Evolutionary conservation across 2,888 invertebrate species (phyloP).

Genomic region (Axea sp.): DNA sequence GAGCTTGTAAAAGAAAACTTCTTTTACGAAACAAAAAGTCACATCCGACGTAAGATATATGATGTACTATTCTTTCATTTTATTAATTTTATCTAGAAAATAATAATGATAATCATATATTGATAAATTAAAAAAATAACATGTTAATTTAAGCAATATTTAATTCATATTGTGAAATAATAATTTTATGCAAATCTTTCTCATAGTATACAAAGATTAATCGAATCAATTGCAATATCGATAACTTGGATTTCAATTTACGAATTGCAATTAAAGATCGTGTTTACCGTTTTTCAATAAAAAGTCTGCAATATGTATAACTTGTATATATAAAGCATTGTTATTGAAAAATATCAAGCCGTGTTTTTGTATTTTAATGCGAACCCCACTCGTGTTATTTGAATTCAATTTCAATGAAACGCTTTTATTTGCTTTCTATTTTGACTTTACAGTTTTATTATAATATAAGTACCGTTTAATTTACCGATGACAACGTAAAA

Average conservation of each 20-base stretch:
- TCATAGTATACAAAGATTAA: not conserved
- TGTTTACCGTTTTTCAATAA: slow-evolving; percentile 1
- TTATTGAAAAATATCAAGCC: slow-evolving; percentile 4
- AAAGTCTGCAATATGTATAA: slow-evolving; percentile 5
- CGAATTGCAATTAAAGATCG: slow-evolving; percentile 4
- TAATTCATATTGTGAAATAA: too few relatives aligned
- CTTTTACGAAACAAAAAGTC: too few relatives aligned
- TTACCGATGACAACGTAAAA: slow-evolving; percentile 9
- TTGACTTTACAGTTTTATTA: slow-evolving; percentile 12
- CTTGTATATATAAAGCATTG: slow-evolving; percentile 1
- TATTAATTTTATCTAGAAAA: too few relatives aligned
- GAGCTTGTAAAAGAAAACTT: too few relatives aligned
- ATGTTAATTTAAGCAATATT: too few relatives aligned
- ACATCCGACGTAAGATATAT: too few relatives aligned
- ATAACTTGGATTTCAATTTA: slow-evolving; percentile 3
- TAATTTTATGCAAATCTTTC: not conserved
- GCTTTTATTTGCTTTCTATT: slow-evolving; percentile 17
- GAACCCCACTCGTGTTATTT: slow-evolving; percentile 8
- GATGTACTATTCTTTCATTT: too few relatives aligned
- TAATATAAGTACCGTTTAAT: slow-evolving; percentile 9
- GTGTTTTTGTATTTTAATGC: slow-evolving; percentile 8
- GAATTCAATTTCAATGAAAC: slow-evolving; percentile 9
- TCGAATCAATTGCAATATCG: not conserved
- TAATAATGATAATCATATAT: too few relatives aligned
- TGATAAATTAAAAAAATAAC: too few relatives aligned